Percentiles rank a stretch among this genome's conserved stretches.
Conservation (phyloP, 2,888 invertebrate genomes). For the Papilio demoleus region DNA sequence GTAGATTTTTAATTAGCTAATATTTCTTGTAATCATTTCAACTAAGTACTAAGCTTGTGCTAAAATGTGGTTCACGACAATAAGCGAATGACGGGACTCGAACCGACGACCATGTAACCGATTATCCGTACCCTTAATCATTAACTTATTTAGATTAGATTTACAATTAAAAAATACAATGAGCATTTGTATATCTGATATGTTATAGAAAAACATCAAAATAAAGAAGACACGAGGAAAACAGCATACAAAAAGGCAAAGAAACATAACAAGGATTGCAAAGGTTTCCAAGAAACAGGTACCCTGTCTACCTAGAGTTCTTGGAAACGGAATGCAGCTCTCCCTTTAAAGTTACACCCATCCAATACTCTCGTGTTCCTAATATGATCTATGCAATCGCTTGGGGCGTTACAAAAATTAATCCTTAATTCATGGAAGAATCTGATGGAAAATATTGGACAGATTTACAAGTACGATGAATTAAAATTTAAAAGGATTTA, state of each 20-base stretch:
- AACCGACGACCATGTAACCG: too few species aligned
- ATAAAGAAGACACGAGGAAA: constrained; percentile 24
- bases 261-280: constrained; percentile 32
- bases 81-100: too few species aligned
- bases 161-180: background rate
- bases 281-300: constrained; percentile 38
- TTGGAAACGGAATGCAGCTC: constrained; percentile 33
- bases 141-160: too few species aligned
- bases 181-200: background rate
- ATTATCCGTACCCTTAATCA: too few species aligned
- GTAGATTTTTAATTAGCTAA: too few species aligned
- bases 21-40: too few species aligned
- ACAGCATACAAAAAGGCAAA: constrained; percentile 21
- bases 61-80: too few species aligned
- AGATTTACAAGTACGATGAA: background rate
- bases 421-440: background rate
- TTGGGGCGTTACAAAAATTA: constrained; percentile 7
- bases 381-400: constrained; percentile 25
- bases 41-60: too few species aligned
- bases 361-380: constrained; percentile 14
- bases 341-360: constrained; percentile 20
- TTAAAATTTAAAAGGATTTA: background rate
- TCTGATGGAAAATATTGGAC: background rate
- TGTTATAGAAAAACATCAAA: constrained; percentile 13
- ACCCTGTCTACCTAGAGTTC: constrained; percentile 39